Percentiles rank a stretch among this genome's conserved stretches.
phyloP scores from a whole-genome alignment of 2,113 vertebrate species.

The Hemiscyllium ocellatum region DNA sequence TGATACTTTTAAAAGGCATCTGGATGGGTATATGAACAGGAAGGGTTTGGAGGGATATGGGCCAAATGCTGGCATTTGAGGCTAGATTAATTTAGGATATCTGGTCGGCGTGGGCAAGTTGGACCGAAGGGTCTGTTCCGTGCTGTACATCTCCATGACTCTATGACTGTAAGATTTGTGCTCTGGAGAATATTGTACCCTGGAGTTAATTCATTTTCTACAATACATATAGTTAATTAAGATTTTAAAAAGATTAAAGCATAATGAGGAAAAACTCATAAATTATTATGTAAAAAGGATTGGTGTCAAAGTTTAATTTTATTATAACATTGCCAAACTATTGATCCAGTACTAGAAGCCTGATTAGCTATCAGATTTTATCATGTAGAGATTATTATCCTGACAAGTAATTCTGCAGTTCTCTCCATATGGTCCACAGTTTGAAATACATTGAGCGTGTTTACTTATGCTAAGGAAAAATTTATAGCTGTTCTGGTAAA shows the following conservation, averaged over 20 bases:
- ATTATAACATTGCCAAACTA: background rate
- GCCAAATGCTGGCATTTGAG: too few relatives aligned
- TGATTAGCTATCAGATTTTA: background rate
- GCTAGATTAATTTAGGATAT: too few relatives aligned
- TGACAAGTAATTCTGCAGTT: background rate
- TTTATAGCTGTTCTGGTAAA: slow-evolving; percentile 35
- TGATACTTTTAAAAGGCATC: too few relatives aligned
- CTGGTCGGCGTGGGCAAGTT: too few relatives aligned
- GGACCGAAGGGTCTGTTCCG: too few relatives aligned
- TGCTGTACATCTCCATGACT: too few relatives aligned
- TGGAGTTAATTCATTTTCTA: background rate
- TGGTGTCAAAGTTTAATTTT: background rate
- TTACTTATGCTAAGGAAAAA: slow-evolving; percentile 14
- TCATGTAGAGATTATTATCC: background rate
- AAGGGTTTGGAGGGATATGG: too few relatives aligned
- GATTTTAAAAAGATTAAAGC: background rate
- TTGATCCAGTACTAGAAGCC: background rate
- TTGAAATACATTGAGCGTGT: slow-evolving; percentile 15
- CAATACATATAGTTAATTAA: background rate
- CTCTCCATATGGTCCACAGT: background rate
- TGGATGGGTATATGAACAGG: too few relatives aligned
- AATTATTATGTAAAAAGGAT: background rate
- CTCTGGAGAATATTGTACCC: background rate
- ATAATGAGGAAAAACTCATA: background rate
- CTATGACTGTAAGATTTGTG: background rate